Base-by-base conservation (phyloP, 2,888 invertebrate genomes). In the Temnothorax ravouxi region DNA sequence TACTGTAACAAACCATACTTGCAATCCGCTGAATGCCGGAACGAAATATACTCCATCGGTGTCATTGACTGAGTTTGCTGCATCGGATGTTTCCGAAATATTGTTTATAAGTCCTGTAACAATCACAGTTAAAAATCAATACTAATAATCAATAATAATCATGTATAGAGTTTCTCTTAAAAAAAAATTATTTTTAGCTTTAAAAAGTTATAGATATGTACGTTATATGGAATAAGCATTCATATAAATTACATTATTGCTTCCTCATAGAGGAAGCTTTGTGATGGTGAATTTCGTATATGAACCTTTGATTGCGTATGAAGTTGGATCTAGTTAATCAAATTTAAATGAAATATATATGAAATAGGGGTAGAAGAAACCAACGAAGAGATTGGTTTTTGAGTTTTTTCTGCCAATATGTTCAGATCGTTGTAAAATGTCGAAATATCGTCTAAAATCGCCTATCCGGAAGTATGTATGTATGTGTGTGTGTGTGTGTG, bases 1-100 rank as follows among this genome's bases (percentile, higher is more conserved):
- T 21, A 9, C 1, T n/a, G 3, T 66, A 76, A 54, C 41, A 66
- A 52, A 41, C 91, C 93, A 95, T 95, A 98, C 98, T 94, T 98
- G 98, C 76, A 98, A 95, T 52, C 98, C 98, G 94, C 97, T 97
- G 92, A 99, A 98, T 0, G 98, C 98, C 1, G 99, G 98, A 90
- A 99, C 96, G 94, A 99, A 99, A 94, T 96, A 98, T 2, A 98
- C 97, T 6, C 97, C 98, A 91, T 97, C 97, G 1, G 97, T 96
- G 93, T 97, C 96, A 0, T 96, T 93, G 0, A 97, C 97, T 0
- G 97, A 96, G 72, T 95, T 94, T 0, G 98, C 98, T 86, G 98
- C 95, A 6, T 95, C 95, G 0, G 97, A 96, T 0, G 97, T 96
- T 84, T 97, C 97, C 85, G 96, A 95, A 0, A 97, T 96, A 83